phyloP scores from a whole-genome alignment of 2,113 vertebrate species.

The Rhegmatorhina hoffmannsi region DNA sequence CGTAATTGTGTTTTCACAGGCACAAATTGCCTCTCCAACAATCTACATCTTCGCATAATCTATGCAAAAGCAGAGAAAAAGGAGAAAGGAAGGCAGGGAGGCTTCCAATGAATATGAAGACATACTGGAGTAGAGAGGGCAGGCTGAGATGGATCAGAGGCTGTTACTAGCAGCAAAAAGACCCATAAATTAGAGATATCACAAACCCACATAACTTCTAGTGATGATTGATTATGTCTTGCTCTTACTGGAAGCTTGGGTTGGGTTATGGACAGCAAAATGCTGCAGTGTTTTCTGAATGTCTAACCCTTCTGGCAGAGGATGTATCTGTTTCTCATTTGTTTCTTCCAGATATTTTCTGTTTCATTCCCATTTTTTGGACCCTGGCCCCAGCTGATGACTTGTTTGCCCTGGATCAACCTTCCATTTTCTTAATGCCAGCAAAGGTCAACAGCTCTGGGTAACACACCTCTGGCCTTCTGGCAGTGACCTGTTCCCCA shows the following conservation, averaged over 20 bases:
- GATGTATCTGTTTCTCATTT: neutral
- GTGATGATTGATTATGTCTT: neutral
- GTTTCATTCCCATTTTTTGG: neutral
- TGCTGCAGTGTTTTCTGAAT: neutral
- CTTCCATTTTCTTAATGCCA: neutral
- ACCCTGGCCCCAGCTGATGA: neutral
- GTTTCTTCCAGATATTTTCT: neutral
- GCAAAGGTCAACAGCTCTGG: neutral
- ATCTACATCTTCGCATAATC: neutral
- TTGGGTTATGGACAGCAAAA: neutral
- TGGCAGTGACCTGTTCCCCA: fast-evolving
- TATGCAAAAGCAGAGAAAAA: neutral
- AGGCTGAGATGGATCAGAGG: neutral
- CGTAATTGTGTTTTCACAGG: neutral
- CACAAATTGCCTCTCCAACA: neutral
- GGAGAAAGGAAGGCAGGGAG: neutral
- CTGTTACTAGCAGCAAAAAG: neutral
- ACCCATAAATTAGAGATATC: neutral
- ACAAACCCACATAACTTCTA: neutral
- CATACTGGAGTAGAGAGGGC: neutral
- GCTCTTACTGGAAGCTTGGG: neutral
- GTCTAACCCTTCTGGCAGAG: neutral
- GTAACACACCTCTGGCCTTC: neutral
- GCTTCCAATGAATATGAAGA: neutral
- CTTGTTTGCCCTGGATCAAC: neutral